Base-by-base conservation (phyloP, 2,113 vertebrate genomes). In the Macrotis lagotis region DNA sequence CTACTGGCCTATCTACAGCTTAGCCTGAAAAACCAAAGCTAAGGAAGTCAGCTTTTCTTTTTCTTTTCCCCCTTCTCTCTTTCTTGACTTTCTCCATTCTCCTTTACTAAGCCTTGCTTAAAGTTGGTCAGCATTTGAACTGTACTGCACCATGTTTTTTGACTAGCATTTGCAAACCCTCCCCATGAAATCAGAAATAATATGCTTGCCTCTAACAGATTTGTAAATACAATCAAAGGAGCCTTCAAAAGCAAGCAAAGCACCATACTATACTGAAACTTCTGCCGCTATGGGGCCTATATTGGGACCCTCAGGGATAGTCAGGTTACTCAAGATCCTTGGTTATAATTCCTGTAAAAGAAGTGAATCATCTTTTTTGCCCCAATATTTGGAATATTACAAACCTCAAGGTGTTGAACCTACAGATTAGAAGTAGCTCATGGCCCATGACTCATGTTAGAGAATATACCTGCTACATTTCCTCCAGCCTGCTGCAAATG, bases 91-190 rank as follows among this genome's bases (percentile, higher is more conserved):
- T 50, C 52, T 48, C n/a, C 88, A 90, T 24, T 51, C n/a, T 0
- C 10, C 53, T 96, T 92, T 48, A n/a, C 26, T 92, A 25, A 83
- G 93, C 48, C 14, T 96, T 37, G n/a, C 93, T 91, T 92, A 91
- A 66, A 52, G 83, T 91, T 2, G 0, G 0, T 89, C 0, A 0
- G 0, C 44, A n/a, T 96, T 74, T 47, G 97, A 94, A 89, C 83
- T 47, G 28, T 55, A 96, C 90, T 94, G 47, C 91, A 96, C 92
- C 94, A 74, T 49, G 90, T 90, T 96, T 97, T 91, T 92, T 94
- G 51, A 89, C 55, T 28, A 51, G 51, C 47, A 51, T 19, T 44
- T 94, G 91, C 94, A 96, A 66, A 90, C 59, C 92, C 1, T 95
- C 88, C 28, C 50, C 37, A 37, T 89, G 51, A 94, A 97, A 96